These are phyloP conservation scores for Psilopsiagon aymara DNA, from an alignment of 2,113 vertebrate genomes.

Conservation along the genomic window DNA sequence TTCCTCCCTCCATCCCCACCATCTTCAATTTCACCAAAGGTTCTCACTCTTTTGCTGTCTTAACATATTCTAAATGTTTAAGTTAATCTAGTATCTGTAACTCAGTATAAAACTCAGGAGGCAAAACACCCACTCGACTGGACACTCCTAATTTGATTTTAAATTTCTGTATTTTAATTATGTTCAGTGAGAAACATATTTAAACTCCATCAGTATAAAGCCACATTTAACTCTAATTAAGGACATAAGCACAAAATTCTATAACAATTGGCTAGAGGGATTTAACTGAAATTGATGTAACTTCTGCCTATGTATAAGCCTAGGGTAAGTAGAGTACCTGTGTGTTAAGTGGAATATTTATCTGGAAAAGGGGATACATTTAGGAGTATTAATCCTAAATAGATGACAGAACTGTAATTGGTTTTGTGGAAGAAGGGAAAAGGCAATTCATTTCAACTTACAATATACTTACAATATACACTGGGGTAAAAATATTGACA, in stretches of 20 bases:
- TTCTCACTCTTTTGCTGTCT: not conserved
- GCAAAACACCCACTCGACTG: fast-evolving
- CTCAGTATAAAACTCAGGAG: not conserved
- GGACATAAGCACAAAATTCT: not conserved
- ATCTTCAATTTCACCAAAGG: not conserved
- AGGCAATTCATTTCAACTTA: slow-evolving; percentile 69
- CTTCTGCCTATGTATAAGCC: not conserved
- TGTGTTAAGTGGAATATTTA: not conserved
- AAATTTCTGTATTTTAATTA: not conserved
- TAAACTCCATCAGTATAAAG: not conserved
- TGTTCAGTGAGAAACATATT: not conserved
- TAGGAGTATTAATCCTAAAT: slow-evolving; percentile 15
- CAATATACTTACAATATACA: slow-evolving; percentile 57
- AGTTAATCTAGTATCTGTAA: not conserved
- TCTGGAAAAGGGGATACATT: not conserved
- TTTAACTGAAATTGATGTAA: not conserved
- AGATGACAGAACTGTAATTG: slow-evolving; percentile 29
- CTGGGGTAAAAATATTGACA: slow-evolving; percentile 67
- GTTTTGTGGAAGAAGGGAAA: slow-evolving; percentile 46
- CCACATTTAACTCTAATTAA: not conserved
- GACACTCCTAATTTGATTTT: not conserved
- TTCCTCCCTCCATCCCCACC: not conserved
- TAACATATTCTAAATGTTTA: not conserved
- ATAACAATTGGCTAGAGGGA: not conserved
- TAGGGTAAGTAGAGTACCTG: not conserved